Evolutionary conservation across 2,113 vertebrate species (phyloP), one percentile per base, ranked within the genome.

Genomic region (Alethe castanea): DNA sequence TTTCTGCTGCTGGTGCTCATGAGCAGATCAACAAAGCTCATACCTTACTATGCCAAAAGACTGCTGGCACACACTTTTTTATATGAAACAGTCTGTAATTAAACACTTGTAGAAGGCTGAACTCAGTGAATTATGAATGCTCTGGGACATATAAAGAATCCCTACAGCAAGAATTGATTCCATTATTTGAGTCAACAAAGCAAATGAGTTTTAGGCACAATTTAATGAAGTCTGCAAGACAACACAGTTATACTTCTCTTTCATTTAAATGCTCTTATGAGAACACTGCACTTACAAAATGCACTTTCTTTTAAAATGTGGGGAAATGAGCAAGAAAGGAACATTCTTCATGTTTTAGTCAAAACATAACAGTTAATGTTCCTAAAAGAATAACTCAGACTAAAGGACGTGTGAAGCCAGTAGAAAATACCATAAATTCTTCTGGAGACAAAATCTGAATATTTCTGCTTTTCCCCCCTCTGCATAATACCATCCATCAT

Each of bases 81-180:
- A 93, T 90, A 95, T 92, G 96, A 96, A 97, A 83, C 89, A 95
- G 48, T 92, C 85, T 97, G 62, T 92, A 97, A 95, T 97, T 96
- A 97, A 97, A 91, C 40, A 69, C 86, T 95, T 95, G 81, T 94
- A 90, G 78, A 74, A 94, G 83, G 56, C 90, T 90, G 85, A 95
- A 84, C 33, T 74, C 28, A 48, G 61, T 66, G 85, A 83, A 42
- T 95, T 95, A 95, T 95, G 79, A 92, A 96, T 93, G 83, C 48
- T 64, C 38, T 86, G 92, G 91, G 94, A 92, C 65, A 61, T 56
- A 85, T 89, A 95, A 96, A 94, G 66, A 88, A 87, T 92, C 76
- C 66, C 67, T 86, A 61, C 52, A 95, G 89, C 65, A 80, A 88
- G 76, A 94, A 81, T 48, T 40, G 45, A 88, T 94, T 96, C 76